Evolutionary conservation across 2,797 vertebrate genomes (phyloP).

Genomic region (Lutra lutra): DNA sequence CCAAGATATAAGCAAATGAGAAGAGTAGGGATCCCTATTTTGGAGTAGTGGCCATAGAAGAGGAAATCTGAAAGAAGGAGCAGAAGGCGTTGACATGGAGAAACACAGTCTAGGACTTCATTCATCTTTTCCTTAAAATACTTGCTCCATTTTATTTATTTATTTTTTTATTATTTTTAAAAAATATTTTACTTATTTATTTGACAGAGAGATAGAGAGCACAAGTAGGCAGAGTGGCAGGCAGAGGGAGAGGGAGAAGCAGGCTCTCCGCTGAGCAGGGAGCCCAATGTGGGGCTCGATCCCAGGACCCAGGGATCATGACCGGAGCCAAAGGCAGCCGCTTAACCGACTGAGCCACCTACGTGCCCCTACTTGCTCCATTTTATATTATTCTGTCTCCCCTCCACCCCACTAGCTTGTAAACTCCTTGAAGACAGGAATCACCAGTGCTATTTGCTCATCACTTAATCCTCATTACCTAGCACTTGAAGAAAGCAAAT

Average conservation of each 20-base stretch:
- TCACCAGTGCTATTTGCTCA: neutral
- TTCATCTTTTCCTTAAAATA: neutral
- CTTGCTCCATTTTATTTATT: neutral
- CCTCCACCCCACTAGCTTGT: neutral
- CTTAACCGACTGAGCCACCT: too few relatives aligned
- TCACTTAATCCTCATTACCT: neutral
- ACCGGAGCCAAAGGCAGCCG: too few relatives aligned
- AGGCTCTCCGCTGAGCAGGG: too few relatives aligned
- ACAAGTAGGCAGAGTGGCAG: too few relatives aligned
- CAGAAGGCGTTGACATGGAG: neutral
- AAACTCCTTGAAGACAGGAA: neutral
- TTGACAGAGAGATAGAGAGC: too few relatives aligned
- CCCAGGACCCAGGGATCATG: too few relatives aligned
- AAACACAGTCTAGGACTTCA: neutral
- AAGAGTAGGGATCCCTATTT: neutral
- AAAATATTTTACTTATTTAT: too few relatives aligned
- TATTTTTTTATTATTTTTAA: too few relatives aligned
- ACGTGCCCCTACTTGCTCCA: neutral
- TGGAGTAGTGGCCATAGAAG: neutral
- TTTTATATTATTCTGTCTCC: constrained; percentile 20
- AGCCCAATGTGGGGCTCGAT: too few relatives aligned
- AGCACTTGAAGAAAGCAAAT: neutral
- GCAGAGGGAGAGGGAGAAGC: too few relatives aligned
- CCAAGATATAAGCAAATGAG: neutral
- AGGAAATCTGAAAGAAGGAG: neutral